Base-by-base conservation (phyloP, 1,140 invertebrate genomes). In the Frieseomelitta varia region DNA sequence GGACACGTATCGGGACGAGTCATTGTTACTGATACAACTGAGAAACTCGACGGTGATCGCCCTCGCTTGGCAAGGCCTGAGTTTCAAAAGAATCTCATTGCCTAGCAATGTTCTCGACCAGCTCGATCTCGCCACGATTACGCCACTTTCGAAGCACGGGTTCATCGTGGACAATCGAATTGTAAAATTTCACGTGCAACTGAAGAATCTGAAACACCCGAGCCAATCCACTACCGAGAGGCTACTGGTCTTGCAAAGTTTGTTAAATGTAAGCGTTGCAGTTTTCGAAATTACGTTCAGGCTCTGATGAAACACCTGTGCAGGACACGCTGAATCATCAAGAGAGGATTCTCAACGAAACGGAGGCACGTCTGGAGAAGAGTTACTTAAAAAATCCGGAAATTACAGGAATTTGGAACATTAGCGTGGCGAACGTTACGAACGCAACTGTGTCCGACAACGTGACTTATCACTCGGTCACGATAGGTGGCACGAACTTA, bases 1-100 rank as follows among this genome's bases (percentile, higher is more conserved):
- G 12, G 74, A 90, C 34, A 93, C 92, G 8, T 94, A 94, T 34
- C 92, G 92, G 73, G 87, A 93, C 11, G 93, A 94, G n/a, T 89
- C 92, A 12, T 61, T 94, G 24, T 63, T 94, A 56, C n/a, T 94
- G 4, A 12, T 93, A 4, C 90, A 94, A 78, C 67, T 89, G 19
- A 83, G 86, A 78, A 93, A 94, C 75, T 86, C 47, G 1, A 91
- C 89, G 0, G 72, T 92, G 12, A 47, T 91, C 0, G 85, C 85
- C 21, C 79, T 93, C 8, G 77, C 85, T n/a, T 93, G 93, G 93
- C 82, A 91, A 6, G 92, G 81, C 6, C 51, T 74, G 55, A 81
- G 69, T 27, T 94, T 92, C 61, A 81, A 87, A 61, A 76, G 27
- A 14, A 79, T 87, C 30, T 12, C 63, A 30, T 72, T 92, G n/a